Base-by-base conservation (phyloP, 2,113 vertebrate species). In the Tachysurus fulvidraco region DNA sequence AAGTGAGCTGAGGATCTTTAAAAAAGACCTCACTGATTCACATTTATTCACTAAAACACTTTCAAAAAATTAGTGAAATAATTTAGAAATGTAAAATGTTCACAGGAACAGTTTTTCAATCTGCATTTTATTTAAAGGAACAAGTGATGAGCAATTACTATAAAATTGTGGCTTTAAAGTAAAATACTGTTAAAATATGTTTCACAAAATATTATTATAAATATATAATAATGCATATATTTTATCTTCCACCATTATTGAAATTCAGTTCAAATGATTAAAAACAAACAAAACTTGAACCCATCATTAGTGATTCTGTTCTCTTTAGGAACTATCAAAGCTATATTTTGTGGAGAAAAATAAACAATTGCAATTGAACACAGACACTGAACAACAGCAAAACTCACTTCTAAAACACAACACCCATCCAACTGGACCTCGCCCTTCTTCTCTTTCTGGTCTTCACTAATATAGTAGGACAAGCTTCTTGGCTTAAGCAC, bases 361-460 rank as follows among this genome's bases (percentile, higher is more conserved):
- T 55, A n/a, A n/a, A n/a, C n/a, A n/a, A n/a, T 55, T 55, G 19
- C 3, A 62, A n/a, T 67, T 21, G n/a, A 79, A 65, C 19, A 21
- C 25, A 17, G 2, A 14, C 50, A 57, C 3, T 23, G 8, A 36
- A 64, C 46, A 2, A 30, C 57, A 52, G 17, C 25, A 65, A 3
- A 55, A 90, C 89, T 60, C 64, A 96, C 95, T 94, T 95, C 95
- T 28, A 95, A 80, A 50, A 93, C 83, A 59, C 94, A 95, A 90
- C 23, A 89, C 81, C 90, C 94, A 85, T 96, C 94, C 87, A 96
- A 92, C 65, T 60, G 88, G 91, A 96, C 93, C 80, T 95, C 95
- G 50, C 95, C 95, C 86, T 90, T 94, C 91, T 95, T 95, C 86
- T 95, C 95, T 78, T 94, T 96, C 41, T 95, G 85, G 90, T 93